Conservation (phyloP, 2,888 invertebrate genomes). For the Alentia gelatinosa region DNA sequence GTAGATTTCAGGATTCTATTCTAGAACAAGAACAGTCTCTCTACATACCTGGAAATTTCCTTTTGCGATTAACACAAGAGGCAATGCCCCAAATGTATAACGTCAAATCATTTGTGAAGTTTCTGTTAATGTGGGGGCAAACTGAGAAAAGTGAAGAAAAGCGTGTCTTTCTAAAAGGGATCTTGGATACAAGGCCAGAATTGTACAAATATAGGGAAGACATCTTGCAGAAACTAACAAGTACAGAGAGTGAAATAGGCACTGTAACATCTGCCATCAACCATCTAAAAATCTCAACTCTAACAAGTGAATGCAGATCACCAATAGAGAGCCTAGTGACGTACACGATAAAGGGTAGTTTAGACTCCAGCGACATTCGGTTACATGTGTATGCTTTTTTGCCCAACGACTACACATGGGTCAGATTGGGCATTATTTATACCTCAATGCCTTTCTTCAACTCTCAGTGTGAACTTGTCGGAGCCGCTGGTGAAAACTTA, state of each 20-base stretch:
- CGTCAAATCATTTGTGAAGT: background rate
- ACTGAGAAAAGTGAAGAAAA: background rate
- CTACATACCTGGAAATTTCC: background rate
- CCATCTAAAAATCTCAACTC: background rate
- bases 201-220: background rate
- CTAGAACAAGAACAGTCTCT: background rate
- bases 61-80: background rate
- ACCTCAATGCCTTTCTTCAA: slow-evolving; percentile 18
- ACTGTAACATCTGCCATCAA: background rate
- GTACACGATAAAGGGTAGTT: background rate
- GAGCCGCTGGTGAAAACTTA: background rate
- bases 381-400: slow-evolving; percentile 11
- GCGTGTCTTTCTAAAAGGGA: background rate
- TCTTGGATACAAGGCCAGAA: background rate
- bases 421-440: background rate
- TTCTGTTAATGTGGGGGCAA: background rate
- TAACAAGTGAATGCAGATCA: too few species aligned
- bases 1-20: slow-evolving; percentile 25
- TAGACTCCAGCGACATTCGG: background rate
- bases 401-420: background rate
- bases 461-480: background rate
- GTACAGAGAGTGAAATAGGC: background rate
- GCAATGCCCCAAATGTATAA: background rate
- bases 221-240: background rate
- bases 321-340: background rate